phyloP scores from a whole-genome alignment of 92 coral and sea anemone genomes.

The Porites rus region DNA sequence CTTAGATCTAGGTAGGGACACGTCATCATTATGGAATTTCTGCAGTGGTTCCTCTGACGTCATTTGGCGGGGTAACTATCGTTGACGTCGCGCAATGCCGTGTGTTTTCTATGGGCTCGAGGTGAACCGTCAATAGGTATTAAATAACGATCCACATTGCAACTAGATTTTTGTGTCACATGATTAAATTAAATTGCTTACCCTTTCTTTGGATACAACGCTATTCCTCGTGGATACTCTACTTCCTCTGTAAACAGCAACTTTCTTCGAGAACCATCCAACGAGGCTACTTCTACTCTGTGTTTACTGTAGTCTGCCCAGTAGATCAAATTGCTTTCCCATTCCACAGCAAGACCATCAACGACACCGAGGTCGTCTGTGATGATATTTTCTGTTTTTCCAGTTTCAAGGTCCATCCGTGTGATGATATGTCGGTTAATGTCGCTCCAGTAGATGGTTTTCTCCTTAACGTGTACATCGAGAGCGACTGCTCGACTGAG shows the following conservation, averaged over 20 bases:
- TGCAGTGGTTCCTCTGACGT: no score
- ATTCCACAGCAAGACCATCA: constrained; percentile 82
- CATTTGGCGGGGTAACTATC: no score
- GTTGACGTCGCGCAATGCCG: no score
- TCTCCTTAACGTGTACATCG: constrained; percentile 28
- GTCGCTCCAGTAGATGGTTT: constrained; percentile 39
- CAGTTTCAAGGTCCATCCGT: constrained; percentile 24
- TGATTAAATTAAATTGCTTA: not conserved
- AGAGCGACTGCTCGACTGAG: constrained; percentile 11
- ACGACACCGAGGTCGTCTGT: constrained; percentile 36
- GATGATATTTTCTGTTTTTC: constrained; percentile 1
- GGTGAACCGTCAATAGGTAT: no score
- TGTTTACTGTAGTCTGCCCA: constrained; percentile 68
- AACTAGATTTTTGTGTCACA: not conserved
- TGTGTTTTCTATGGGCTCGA: no score
- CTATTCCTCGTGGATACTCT: constrained; percentile 68
- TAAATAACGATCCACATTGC: no score
- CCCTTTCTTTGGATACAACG: constrained; percentile 75
- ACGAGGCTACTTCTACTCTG: constrained; percentile 71
- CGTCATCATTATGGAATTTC: no score
- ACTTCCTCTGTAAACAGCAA: constrained; percentile 43
- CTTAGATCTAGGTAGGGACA: no score
- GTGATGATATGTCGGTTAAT: not conserved
- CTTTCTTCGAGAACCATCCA: constrained; percentile 62
- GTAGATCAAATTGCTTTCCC: constrained; percentile 75